A percentile compares a stretch with the other conserved stretches of the same genome.
Evolutionary conservation across 1,140 invertebrate species (phyloP).

Genomic region (Zophobas morio): DNA sequence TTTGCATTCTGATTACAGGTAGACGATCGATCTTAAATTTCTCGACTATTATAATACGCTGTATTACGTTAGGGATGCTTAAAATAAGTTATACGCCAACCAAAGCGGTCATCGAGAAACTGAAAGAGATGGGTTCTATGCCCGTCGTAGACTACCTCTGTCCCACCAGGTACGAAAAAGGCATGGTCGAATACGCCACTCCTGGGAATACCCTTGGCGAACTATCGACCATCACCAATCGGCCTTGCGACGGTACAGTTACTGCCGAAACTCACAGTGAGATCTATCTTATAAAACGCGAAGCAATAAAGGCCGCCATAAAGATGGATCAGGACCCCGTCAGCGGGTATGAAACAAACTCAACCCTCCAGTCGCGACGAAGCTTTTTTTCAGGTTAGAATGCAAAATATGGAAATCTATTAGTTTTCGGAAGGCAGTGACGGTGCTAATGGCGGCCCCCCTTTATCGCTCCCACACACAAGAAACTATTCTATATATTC

Average conservation of each 20-base stretch:
- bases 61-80: background rate
- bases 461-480: constrained; percentile 54
- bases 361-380: background rate
- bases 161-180: background rate
- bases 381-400: constrained; percentile 30
- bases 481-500: constrained; percentile 56
- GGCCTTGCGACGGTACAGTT: constrained; percentile 46
- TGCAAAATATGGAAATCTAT: constrained; percentile 58
- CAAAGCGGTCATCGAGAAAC: background rate
- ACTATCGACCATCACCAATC: constrained; percentile 41
- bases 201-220: constrained; percentile 52
- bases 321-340: constrained; percentile 39
- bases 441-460: constrained; percentile 52
- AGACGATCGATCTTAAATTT: constrained; percentile 25
- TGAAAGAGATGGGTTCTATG: background rate
- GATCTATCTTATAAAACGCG: constrained; percentile 32
- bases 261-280: constrained; percentile 48
- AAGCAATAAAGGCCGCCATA: constrained; percentile 39
- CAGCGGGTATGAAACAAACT: background rate
- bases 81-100: background rate
- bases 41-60: background rate
- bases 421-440: constrained; percentile 49
- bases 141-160: constrained; percentile 2
- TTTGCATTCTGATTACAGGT: constrained; percentile 53
- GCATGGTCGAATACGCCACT: constrained; percentile 34